Percentiles rank a stretch among this genome's conserved stretches.
phyloP scores from a whole-genome alignment of 2,113 vertebrate genomes.

The Origma solitaria region DNA sequence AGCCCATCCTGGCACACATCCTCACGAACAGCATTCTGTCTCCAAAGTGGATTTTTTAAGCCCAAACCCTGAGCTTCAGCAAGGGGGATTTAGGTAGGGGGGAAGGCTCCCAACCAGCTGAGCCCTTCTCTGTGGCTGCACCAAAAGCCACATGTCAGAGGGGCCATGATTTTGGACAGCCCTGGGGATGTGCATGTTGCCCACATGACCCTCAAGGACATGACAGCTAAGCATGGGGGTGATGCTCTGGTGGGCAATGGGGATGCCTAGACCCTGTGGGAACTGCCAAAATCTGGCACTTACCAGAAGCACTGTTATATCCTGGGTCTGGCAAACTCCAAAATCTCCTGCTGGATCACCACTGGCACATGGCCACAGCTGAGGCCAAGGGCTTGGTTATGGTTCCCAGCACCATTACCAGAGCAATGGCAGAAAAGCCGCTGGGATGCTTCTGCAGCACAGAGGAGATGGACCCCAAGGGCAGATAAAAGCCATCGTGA shows the following conservation, averaged over 20 bases:
- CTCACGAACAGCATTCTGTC: neutral
- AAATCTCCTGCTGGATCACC: fast-evolving
- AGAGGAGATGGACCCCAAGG: fast-evolving
- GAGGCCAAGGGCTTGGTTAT: neutral
- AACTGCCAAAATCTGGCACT: neutral
- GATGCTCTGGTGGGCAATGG: neutral
- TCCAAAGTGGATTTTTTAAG: neutral
- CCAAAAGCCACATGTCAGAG: neutral
- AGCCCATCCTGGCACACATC: fast-evolving
- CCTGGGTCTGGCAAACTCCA: neutral
- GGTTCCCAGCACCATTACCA: fast-evolving
- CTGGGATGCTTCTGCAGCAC: neutral
- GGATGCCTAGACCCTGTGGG: neutral
- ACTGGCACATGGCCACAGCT: fast-evolving
- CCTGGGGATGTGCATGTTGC: neutral
- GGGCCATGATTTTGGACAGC: neutral
- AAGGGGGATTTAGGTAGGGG: neutral
- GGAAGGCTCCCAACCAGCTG: fast-evolving
- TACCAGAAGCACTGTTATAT: neutral
- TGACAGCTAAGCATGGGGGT: neutral
- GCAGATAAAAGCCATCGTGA: fast-evolving
- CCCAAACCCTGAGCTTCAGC: neutral
- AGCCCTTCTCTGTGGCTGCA: neutral
- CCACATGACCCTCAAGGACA: neutral
- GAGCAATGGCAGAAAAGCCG: neutral